A percentile compares a stretch with the other conserved stretches of the same genome.
phyloP scores from a whole-genome alignment of 2,797 vertebrate species.

The Micromesistius poutassou region DNA sequence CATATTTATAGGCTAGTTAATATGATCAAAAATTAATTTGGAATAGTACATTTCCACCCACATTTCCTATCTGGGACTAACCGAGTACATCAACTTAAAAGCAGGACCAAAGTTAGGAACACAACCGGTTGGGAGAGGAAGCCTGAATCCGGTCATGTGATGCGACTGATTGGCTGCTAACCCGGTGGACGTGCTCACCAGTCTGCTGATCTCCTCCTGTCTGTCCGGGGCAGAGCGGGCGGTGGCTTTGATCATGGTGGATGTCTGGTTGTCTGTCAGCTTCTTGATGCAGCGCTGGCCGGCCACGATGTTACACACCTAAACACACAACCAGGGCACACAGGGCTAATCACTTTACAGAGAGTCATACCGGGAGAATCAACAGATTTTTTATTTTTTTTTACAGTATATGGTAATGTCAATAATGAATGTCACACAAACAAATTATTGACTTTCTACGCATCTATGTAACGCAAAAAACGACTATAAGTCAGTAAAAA shows the following conservation, averaged over 20 bases:
- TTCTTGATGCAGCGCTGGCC: slow-evolving; percentile 98
- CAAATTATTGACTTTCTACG: not conserved
- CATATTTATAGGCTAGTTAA: not conserved
- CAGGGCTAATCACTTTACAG: not conserved
- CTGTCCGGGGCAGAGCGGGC: slow-evolving; percentile 93
- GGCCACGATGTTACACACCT: slow-evolving; percentile 97
- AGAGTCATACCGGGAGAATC: no score
- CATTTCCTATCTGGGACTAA: not conserved
- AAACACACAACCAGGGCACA: slow-evolving; percentile 4
- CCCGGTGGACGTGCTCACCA: slow-evolving; percentile 75
- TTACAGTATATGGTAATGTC: no score
- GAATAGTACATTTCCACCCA: not conserved
- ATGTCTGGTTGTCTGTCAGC: slow-evolving; percentile 96
- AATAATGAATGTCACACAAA: not conserved
- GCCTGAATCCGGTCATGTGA: not conserved
- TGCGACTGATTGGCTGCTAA: not conserved
- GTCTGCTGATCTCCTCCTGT: slow-evolving; percentile 94
- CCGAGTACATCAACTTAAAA: not conserved
- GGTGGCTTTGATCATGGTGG: slow-evolving; percentile 98
- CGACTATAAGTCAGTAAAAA: not conserved
- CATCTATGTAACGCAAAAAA: not conserved
- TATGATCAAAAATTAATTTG: not conserved
- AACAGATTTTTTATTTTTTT: no score
- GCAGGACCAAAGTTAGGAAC: not conserved
- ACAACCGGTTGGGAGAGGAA: not conserved